phyloP scores from a whole-genome alignment of 2,888 invertebrate genomes.

The Leptinotarsa haldemani region DNA sequence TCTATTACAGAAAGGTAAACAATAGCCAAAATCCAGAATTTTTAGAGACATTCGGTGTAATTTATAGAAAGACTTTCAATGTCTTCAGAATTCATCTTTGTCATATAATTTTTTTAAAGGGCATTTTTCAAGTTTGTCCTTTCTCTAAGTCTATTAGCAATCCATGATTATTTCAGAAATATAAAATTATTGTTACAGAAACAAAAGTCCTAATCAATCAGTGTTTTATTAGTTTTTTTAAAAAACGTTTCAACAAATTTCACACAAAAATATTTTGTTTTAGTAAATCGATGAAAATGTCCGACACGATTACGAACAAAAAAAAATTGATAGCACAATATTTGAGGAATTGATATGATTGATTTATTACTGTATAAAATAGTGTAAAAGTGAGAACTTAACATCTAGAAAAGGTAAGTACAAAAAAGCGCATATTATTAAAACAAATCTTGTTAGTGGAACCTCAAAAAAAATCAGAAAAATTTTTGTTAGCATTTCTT shows the following conservation, averaged over 20 bases:
- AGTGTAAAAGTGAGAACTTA: conserved; percentile 40
- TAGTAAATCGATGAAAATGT: conserved; percentile 32
- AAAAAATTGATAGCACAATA: conserved; percentile 55
- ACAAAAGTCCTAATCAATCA: background rate
- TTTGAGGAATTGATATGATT: conserved; percentile 57
- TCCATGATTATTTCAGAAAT: too few species aligned
- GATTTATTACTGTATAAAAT: conserved; percentile 48
- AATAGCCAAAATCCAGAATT: too few species aligned
- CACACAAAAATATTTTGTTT: conserved; percentile 8
- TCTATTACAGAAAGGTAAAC: background rate
- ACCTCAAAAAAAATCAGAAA: conserved; percentile 25
- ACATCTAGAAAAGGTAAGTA: conserved; percentile 51
- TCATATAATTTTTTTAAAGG: too few species aligned
- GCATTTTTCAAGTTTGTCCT: background rate
- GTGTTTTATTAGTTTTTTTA: background rate
- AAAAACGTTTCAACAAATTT: background rate
- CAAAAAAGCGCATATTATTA: conserved; percentile 48
- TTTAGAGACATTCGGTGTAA: too few species aligned
- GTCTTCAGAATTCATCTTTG: too few species aligned
- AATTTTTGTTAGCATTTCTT: background rate
- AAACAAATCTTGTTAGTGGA: conserved; percentile 39
- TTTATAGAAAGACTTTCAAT: too few species aligned
- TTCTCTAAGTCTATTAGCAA: too few species aligned
- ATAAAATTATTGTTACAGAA: background rate
- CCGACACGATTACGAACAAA: conserved; percentile 45